Evolutionary conservation across 2,113 vertebrate species (phyloP).

Genomic region (Python bivittatus): DNA sequence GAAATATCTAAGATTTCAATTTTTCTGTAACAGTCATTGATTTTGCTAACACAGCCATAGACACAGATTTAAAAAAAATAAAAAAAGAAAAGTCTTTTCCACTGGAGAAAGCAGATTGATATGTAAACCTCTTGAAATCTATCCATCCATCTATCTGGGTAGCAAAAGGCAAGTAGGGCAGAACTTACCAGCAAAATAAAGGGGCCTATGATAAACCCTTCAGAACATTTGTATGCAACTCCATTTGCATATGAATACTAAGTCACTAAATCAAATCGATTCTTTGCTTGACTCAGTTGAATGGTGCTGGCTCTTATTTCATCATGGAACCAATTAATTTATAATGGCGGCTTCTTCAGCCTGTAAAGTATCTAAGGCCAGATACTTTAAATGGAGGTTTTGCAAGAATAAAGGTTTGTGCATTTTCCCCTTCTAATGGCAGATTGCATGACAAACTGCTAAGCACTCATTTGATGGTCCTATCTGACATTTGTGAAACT

Average conservation of each 20-base stretch:
- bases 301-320: not conserved
- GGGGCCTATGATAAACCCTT: not conserved
- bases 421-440: not conserved
- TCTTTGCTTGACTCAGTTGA: not conserved
- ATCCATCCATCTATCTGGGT: not conserved
- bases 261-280: not conserved
- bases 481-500: not conserved
- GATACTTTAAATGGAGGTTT: not conserved
- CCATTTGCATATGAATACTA: not conserved
- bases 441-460: not conserved
- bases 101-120: not conserved
- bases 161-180: not conserved
- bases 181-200: not conserved
- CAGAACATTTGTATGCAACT: not conserved
- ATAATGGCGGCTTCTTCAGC: not conserved
- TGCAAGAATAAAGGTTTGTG: not conserved
- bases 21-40: not conserved
- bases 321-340: not conserved
- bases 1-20: not conserved
- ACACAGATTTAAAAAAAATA: not conserved
- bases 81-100: not conserved
- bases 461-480: not conserved
- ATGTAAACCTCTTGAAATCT: not conserved
- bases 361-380: not conserved
- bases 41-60: not conserved